phyloP scores from a whole-genome alignment of 2,797 vertebrate species.

The Hydrophis major region DNA sequence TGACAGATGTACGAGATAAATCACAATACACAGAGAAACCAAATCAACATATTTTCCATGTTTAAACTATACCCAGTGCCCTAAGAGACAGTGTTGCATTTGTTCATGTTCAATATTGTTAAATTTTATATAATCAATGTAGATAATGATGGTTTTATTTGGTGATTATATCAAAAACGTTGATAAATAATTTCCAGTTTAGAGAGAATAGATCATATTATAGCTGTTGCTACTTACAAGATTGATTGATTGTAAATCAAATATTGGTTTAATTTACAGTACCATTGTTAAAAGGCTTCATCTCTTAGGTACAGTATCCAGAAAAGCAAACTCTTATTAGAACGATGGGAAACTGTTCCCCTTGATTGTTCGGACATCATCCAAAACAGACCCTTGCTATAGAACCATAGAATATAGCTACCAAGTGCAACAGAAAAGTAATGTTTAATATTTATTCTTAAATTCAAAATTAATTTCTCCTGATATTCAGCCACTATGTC shows the following conservation, averaged over 20 bases:
- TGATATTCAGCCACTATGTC: conserved; percentile 67
- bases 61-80: not conserved
- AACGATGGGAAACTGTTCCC: not conserved
- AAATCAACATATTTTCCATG: not conserved
- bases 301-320: not conserved
- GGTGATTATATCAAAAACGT: not conserved
- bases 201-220: fast-evolving
- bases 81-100: not conserved
- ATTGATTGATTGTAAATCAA: not conserved
- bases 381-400: conserved; percentile 32
- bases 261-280: not conserved
- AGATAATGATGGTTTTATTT: not conserved
- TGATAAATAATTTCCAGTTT: not conserved
- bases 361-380: not conserved
- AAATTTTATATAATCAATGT: not conserved
- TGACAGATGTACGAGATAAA: not conserved
- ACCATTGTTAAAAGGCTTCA: not conserved
- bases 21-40: not conserved
- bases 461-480: conserved; percentile 62
- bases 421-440: conserved; percentile 41
- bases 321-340: not conserved
- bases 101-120: not conserved
- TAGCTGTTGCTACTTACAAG: not conserved
- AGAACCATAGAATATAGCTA: conserved; percentile 39
- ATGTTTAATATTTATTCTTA: conserved; percentile 54